Conservation (phyloP, 2,888 invertebrate species). For the Keiferia lycopersicella region DNA sequence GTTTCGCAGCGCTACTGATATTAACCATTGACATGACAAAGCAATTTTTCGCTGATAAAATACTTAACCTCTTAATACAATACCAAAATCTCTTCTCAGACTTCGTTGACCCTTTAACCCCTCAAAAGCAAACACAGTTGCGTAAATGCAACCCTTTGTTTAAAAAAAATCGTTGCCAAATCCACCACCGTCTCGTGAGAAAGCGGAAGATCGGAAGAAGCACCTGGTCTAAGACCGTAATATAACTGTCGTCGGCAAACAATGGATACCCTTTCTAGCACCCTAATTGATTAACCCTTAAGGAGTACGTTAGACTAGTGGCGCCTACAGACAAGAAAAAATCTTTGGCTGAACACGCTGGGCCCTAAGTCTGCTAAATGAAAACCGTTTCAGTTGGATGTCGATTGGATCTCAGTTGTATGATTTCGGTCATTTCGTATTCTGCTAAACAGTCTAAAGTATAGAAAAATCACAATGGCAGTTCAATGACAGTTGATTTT, state of each 20-base stretch:
- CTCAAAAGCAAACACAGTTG: slow-evolving; percentile 54
- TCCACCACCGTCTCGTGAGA: slow-evolving; percentile 69
- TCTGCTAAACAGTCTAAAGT: too few species aligned
- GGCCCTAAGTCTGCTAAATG: too few species aligned
- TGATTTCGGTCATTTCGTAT: too few species aligned
- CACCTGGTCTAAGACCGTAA: slow-evolving; percentile 68
- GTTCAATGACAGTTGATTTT: too few species aligned
- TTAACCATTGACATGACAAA: too few species aligned
- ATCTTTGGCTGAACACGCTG: too few species aligned
- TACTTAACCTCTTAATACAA: not conserved
- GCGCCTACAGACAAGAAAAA: too few species aligned
- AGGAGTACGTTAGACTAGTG: too few species aligned
- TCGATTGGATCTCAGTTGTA: too few species aligned
- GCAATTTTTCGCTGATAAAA: not conserved
- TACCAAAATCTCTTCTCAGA: not conserved
- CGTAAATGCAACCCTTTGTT: slow-evolving; percentile 49
- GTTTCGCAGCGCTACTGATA: too few species aligned
- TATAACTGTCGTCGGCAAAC: slow-evolving; percentile 67
- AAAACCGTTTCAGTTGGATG: too few species aligned
- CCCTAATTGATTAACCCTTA: slow-evolving; percentile 37
- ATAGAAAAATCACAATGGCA: too few species aligned
- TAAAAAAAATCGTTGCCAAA: slow-evolving; percentile 47
- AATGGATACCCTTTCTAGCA: slow-evolving; percentile 69
- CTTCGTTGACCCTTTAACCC: slow-evolving; percentile 30
- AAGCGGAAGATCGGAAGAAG: slow-evolving; percentile 57